Evolutionary conservation across 1,140 invertebrate species (phyloP).

Genomic region (Pseudomyrmex flavicornis): DNA sequence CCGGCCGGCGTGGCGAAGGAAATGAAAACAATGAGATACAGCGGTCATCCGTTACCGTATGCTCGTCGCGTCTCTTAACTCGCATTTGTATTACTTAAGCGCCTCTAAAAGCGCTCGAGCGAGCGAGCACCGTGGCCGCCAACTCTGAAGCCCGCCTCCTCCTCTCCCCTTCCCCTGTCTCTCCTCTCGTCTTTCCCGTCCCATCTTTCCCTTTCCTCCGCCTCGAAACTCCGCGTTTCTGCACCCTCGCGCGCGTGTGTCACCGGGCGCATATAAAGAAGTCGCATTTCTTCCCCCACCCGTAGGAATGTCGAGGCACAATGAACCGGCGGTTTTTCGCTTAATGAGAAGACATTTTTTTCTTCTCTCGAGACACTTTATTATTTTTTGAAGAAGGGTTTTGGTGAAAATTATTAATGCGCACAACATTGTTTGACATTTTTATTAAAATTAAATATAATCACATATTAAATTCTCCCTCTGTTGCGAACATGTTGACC

Average conservation of each 20-base stretch:
- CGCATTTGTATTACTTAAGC: constrained; percentile 84
- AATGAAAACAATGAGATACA: constrained; percentile 85
- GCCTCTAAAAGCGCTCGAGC: constrained; percentile 72
- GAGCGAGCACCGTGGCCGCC: constrained; percentile 59
- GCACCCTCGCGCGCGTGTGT: not conserved
- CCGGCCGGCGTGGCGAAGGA: constrained; percentile 79
- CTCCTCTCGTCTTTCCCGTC: not conserved
- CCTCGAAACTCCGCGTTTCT: not conserved
- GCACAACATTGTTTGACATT: too few relatives aligned
- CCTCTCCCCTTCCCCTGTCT: too few relatives aligned
- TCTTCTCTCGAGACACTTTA: not conserved
- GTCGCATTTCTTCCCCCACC: constrained; percentile 36
- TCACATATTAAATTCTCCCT: too few relatives aligned
- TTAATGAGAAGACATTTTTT: constrained; percentile 22
- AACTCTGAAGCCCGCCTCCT: not conserved
- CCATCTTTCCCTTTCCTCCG: not conserved
- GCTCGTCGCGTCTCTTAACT: constrained; percentile 79
- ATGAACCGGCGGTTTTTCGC: constrained; percentile 18
- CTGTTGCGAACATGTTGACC: too few relatives aligned
- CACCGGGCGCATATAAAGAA: constrained; percentile 54
- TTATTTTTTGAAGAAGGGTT: too few relatives aligned
- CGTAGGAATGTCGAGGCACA: constrained; percentile 10
- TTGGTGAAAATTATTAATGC: too few relatives aligned
- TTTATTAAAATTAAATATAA: too few relatives aligned
- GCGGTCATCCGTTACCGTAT: constrained; percentile 83